Conservation (phyloP, 1,140 invertebrate genomes). For the Aporrectodea caliginosa region DNA sequence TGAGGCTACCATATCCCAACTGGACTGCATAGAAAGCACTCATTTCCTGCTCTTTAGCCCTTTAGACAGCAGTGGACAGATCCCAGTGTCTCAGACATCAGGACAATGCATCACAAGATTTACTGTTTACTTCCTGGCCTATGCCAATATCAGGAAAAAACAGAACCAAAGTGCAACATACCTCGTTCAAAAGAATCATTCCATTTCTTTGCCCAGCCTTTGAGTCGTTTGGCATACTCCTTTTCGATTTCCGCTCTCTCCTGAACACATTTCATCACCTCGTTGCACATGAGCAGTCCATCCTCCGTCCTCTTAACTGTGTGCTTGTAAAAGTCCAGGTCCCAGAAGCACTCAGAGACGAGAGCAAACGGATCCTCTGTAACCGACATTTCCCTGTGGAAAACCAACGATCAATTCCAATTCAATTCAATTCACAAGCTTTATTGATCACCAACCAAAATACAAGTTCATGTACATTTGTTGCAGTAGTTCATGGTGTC, state of each 20-base stretch:
- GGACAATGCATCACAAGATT: no score
- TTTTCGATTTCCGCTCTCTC: conserved; percentile 91
- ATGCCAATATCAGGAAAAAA: no score
- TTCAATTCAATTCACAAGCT: neutral
- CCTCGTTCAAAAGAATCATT: conserved; percentile 94
- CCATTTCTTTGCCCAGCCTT: conserved; percentile 96
- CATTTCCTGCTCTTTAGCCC: no score
- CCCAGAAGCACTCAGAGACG: conserved; percentile 84
- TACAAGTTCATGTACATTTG: neutral
- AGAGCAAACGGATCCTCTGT: conserved; percentile 44
- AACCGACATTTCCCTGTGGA: conserved; percentile 44
- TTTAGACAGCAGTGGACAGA: no score
- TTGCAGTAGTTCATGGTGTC: neutral
- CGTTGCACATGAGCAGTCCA: conserved; percentile 86
- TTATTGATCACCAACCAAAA: neutral
- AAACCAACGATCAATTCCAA: neutral
- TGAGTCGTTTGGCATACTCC: conserved; percentile 85
- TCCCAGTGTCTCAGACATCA: no score
- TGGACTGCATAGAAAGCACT: no score
- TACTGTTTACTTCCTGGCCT: no score
- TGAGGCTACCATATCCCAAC: no score
- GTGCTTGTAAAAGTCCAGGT: conserved; percentile 93
- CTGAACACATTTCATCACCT: conserved; percentile 81
- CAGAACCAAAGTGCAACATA: no score
- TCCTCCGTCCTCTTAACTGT: conserved; percentile 94